Evolutionary conservation across 2,113 vertebrate genomes (phyloP).

Genomic region (Elachura formosa): DNA sequence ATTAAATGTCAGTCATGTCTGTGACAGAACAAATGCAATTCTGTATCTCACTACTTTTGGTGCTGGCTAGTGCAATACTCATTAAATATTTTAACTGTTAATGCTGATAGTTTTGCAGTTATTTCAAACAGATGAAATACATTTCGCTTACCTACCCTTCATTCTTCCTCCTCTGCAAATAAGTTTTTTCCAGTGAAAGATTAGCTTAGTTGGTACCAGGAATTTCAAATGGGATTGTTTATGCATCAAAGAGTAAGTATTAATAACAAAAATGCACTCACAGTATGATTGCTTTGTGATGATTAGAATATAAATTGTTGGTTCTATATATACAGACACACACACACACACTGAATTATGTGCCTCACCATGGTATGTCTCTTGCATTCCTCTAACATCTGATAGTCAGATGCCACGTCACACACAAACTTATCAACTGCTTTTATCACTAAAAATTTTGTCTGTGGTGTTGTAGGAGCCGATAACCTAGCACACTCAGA

Average conservation of each 20-base stretch:
- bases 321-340: constrained; percentile 61
- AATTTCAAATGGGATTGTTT: constrained; percentile 76
- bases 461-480: not conserved
- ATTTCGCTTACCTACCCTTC: constrained; percentile 53
- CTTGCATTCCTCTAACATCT: constrained; percentile 58
- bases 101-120: constrained; percentile 63
- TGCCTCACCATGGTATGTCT: not conserved
- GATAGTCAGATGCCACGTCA: constrained; percentile 57
- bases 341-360: constrained; percentile 33
- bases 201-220: constrained; percentile 58
- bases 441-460: constrained; percentile 5
- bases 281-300: constrained; percentile 71
- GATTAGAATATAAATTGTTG: constrained; percentile 72
- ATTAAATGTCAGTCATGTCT: constrained; percentile 79
- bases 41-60: constrained; percentile 72
- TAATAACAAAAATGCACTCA: constrained; percentile 69
- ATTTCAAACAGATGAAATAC: constrained; percentile 46
- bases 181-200: constrained; percentile 52
- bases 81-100: constrained; percentile 69
- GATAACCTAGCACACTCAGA: not conserved
- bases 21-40: constrained; percentile 74
- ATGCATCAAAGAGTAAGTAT: constrained; percentile 70
- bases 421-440: not conserved
- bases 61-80: constrained; percentile 64
- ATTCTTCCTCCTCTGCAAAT: constrained; percentile 50